These are phyloP conservation scores for Eira barbara DNA, from an alignment of 2,113 vertebrate species.

Conservation along the genomic window DNA sequence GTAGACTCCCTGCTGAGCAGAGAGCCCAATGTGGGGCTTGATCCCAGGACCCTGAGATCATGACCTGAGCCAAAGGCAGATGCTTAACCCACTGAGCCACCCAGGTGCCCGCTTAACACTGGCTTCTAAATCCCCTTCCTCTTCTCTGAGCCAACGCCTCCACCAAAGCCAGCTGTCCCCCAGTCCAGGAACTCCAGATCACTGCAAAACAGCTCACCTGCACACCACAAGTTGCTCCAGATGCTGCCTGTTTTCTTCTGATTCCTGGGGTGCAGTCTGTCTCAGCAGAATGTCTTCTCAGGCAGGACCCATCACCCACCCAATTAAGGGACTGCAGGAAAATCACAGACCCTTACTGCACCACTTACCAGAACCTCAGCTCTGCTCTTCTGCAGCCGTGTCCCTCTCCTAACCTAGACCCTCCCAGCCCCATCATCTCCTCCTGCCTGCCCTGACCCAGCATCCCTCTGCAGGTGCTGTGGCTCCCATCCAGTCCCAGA, in stretches of 20 bases:
- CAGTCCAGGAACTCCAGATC: not conserved
- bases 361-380: too few relatives aligned
- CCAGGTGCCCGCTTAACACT: not conserved
- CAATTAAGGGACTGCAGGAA: not conserved
- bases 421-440: not conserved
- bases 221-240: accelerated
- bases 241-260: not conserved
- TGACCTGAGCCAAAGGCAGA: too few relatives aligned
- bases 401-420: not conserved
- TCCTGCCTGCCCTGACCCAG: not conserved
- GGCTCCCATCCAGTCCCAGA: not conserved
- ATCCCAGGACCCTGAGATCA: too few relatives aligned
- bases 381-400: accelerated
- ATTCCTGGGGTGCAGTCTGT: not conserved
- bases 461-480: not conserved
- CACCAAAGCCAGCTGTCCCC: not conserved
- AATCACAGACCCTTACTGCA: not conserved
- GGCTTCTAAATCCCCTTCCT: not conserved
- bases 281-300: not conserved
- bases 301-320: not conserved
- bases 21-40: too few relatives aligned
- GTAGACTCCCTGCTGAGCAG: too few relatives aligned
- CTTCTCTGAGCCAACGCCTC: not conserved
- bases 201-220: accelerated
- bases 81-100: too few relatives aligned